Percentiles rank a stretch among this genome's conserved stretches.
Conservation (phyloP, 2,797 vertebrate species). For the Coracias cyanogaster region DNA sequence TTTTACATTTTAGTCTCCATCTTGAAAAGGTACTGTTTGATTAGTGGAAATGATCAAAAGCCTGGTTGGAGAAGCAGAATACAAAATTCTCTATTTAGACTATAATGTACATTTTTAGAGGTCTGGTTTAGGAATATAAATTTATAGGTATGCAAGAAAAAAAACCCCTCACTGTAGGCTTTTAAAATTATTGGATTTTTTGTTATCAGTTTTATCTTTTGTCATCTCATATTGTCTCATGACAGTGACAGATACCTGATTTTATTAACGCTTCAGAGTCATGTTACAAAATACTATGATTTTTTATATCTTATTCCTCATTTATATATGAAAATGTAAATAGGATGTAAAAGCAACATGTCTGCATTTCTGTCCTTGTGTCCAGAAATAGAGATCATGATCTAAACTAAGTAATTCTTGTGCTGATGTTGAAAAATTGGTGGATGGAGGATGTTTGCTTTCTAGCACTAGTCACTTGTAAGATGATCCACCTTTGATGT, state of each 20-base stretch:
- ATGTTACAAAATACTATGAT: not conserved
- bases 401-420: not conserved
- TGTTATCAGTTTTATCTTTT: not conserved
- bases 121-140: not conserved
- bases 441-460: conserved; percentile 36
- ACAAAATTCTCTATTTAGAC: not conserved
- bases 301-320: not conserved
- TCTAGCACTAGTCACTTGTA: conserved; percentile 26
- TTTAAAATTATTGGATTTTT: not conserved
- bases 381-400: not conserved
- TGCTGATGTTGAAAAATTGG: conserved; percentile 33
- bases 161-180: rapidly evolving
- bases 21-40: not conserved
- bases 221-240: not conserved
- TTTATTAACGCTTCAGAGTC: not conserved
- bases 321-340: not conserved
- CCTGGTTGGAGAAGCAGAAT: not conserved
- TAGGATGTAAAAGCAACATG: not conserved
- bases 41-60: not conserved
- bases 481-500: conserved; percentile 57
- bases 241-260: not conserved
- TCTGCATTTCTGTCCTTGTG: not conserved
- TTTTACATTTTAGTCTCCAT: not conserved
- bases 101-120: not conserved
- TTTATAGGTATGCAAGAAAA: not conserved